Conservation (phyloP, 2,113 vertebrate species). For the Chitala chitala region DNA sequence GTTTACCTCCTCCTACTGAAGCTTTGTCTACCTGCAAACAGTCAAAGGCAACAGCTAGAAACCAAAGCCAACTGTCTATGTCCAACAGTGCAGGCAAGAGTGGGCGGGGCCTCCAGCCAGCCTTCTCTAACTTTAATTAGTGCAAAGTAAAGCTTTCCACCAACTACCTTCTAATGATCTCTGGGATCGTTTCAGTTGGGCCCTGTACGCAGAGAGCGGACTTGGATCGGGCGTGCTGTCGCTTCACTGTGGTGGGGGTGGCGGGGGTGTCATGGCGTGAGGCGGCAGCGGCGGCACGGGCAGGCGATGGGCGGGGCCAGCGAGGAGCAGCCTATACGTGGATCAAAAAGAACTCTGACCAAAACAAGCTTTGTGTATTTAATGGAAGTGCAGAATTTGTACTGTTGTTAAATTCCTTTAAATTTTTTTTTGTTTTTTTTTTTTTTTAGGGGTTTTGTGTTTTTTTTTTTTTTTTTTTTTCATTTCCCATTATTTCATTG, state of each 20-base stretch:
- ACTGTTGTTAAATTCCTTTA: slow-evolving; percentile 77
- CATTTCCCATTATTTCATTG: slow-evolving; percentile 51
- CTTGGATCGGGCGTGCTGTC: slow-evolving; percentile 59
- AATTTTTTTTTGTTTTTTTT: slow-evolving; percentile 48
- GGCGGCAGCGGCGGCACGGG: slow-evolving; percentile 37
- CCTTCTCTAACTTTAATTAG: slow-evolving; percentile 97
- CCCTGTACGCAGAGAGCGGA: slow-evolving; percentile 84
- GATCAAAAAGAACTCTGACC: slow-evolving; percentile 76
- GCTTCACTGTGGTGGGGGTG: slow-evolving; percentile 59
- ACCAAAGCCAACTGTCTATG: slow-evolving; percentile 99
- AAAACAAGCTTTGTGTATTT: slow-evolving; percentile 89
- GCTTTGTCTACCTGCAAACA: slow-evolving; percentile 99
- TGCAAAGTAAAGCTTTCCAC: slow-evolving; percentile 95
- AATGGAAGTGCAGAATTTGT: slow-evolving; percentile 92
- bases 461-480: slow-evolving; percentile 54
- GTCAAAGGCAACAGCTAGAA: slow-evolving; percentile 99
- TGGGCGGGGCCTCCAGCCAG: slow-evolving; percentile 81
- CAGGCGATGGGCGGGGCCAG: slow-evolving; percentile 59
- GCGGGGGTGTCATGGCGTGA: slow-evolving; percentile 33
- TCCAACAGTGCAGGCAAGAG: slow-evolving; percentile 99
- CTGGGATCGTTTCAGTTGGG: slow-evolving; percentile 96
- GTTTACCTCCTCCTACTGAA: slow-evolving; percentile 98
- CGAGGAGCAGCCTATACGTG: slow-evolving; percentile 86
- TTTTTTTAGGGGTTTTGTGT: slow-evolving; percentile 50
- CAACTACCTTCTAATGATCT: slow-evolving; percentile 99